These are phyloP conservation scores for Sinelater perroti DNA, from an alignment of 2,888 invertebrate species.

Conservation along the genomic window DNA sequence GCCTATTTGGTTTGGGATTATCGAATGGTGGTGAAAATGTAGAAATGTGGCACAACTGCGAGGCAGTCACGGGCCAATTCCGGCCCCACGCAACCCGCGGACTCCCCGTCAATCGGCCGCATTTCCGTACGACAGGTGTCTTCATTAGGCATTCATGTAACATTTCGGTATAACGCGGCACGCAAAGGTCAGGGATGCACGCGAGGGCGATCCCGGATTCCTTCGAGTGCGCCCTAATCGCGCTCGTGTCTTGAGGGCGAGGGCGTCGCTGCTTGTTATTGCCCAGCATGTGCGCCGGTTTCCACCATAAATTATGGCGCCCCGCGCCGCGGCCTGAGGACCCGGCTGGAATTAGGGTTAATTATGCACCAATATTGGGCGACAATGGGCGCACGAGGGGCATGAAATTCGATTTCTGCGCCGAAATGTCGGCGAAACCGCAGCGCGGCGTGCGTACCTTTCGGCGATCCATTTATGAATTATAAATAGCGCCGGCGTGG, in stretches of 20 bases:
- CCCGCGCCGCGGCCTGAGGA: slow-evolving; percentile 17
- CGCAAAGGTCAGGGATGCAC: slow-evolving; percentile 30
- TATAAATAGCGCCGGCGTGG: slow-evolving; percentile 14
- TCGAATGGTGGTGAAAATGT: too few relatives aligned
- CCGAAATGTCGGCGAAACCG: slow-evolving; percentile 17
- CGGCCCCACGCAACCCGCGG: not conserved
- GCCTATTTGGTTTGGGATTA: too few relatives aligned
- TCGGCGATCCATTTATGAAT: slow-evolving; percentile 20
- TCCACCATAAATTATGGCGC: slow-evolving; percentile 32
- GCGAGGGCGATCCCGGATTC: slow-evolving; percentile 5
- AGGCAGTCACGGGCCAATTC: too few relatives aligned
- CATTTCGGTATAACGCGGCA: slow-evolving; percentile 28
- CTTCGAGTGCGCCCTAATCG: slow-evolving; percentile 14
- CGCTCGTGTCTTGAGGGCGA: slow-evolving; percentile 19
- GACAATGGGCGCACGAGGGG: not conserved
- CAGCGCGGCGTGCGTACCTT: slow-evolving; percentile 17
- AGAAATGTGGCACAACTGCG: too few relatives aligned
- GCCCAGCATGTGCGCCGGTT: slow-evolving; percentile 31
- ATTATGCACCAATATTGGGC: slow-evolving; percentile 9
- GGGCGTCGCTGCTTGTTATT: slow-evolving; percentile 21
- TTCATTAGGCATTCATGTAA: slow-evolving; percentile 32
- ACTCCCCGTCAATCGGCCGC: slow-evolving; percentile 33
- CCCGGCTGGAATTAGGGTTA: slow-evolving; percentile 18
- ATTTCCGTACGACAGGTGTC: slow-evolving; percentile 33
- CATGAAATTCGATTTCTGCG: not conserved